Evolutionary conservation across 1,140 invertebrate genomes (phyloP).

Genomic region (Pseudomyrmex flavicornis): DNA sequence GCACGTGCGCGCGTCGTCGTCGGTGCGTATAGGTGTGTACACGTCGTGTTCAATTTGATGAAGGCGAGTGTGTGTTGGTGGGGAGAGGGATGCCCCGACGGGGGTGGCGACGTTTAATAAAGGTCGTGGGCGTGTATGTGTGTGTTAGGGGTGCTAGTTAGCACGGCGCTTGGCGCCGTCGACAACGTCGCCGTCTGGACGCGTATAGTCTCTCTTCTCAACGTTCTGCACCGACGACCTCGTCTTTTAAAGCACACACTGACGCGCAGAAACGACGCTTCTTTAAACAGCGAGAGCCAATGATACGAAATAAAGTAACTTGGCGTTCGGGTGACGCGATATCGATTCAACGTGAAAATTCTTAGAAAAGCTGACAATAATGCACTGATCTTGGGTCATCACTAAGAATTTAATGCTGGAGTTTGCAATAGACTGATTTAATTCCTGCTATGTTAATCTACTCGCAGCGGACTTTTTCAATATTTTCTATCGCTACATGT

Average conservation of each 20-base stretch:
- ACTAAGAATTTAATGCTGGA: no score
- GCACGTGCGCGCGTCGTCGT: constrained; percentile 14
- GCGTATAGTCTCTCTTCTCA: constrained; percentile 80
- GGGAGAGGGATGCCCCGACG: constrained; percentile 76
- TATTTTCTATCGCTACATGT: no score
- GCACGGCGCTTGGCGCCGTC: constrained; percentile 80
- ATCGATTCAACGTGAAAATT: not conserved
- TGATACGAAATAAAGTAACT: constrained; percentile 64
- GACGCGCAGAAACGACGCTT: constrained; percentile 68
- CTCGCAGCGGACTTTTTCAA: not conserved
- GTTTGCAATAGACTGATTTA: no score
- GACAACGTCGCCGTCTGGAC: constrained; percentile 83
- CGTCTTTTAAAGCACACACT: constrained; percentile 73
- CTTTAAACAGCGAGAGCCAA: constrained; percentile 65
- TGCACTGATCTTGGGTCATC: no score
- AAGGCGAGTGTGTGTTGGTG: constrained; percentile 74
- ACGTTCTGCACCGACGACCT: constrained; percentile 74
- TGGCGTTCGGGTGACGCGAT: constrained; percentile 16
- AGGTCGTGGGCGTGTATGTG: constrained; percentile 73
- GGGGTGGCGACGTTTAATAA: constrained; percentile 81
- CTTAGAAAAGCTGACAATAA: not conserved
- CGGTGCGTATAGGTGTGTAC: constrained; percentile 67
- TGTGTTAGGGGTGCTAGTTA: constrained; percentile 82
- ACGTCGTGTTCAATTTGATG: constrained; percentile 81
- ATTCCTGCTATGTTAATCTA: no score